A percentile compares a stretch with the other conserved stretches of the same genome.
Conservation (phyloP, 2,797 vertebrate species). For the Hozukius guyotensis region DNA sequence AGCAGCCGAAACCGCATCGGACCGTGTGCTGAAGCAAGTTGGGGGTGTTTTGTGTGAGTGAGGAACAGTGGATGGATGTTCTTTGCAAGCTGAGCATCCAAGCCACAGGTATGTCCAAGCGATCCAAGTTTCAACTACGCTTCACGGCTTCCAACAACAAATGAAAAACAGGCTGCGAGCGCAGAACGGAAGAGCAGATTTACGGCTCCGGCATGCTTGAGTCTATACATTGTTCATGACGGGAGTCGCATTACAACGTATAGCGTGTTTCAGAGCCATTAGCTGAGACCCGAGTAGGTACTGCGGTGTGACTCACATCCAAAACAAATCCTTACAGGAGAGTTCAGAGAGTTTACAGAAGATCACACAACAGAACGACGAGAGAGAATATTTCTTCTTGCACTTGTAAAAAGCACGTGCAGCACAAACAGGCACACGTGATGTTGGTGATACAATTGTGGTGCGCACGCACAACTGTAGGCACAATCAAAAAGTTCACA, state of each 20-base stretch:
- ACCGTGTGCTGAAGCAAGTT: conserved; percentile 18
- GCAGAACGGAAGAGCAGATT: conserved; percentile 68
- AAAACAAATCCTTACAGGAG: conserved; percentile 52
- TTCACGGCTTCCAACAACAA: conserved; percentile 66
- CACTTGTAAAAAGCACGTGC: conserved; percentile 66
- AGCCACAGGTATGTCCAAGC: conserved; percentile 78
- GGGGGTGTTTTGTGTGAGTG: conserved; percentile 16
- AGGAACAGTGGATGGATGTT: conserved; percentile 59
- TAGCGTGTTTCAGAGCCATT: conserved; percentile 21
- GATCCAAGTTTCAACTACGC: conserved; percentile 68
- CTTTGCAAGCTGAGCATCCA: conserved; percentile 61
- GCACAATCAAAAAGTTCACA: conserved; percentile 78
- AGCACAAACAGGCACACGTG: conserved; percentile 80
- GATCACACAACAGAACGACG: conserved; percentile 27
- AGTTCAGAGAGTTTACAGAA: conserved; percentile 58
- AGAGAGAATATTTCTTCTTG: conserved; percentile 62
- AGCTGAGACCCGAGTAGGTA: conserved; percentile 50
- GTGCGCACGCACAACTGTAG: conserved; percentile 69
- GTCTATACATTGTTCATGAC: conserved; percentile 47
- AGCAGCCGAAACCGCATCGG: conserved; percentile 20
- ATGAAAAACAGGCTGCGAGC: conserved; percentile 73
- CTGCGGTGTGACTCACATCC: conserved; percentile 52
- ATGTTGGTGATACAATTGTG: conserved; percentile 74
- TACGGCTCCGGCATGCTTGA: conserved; percentile 54
- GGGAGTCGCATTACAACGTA: conserved; percentile 55